Evolutionary conservation across 1,140 invertebrate genomes (phyloP), one percentile per base, ranked within the genome.

Genomic region (Calephelis nemesis): DNA sequence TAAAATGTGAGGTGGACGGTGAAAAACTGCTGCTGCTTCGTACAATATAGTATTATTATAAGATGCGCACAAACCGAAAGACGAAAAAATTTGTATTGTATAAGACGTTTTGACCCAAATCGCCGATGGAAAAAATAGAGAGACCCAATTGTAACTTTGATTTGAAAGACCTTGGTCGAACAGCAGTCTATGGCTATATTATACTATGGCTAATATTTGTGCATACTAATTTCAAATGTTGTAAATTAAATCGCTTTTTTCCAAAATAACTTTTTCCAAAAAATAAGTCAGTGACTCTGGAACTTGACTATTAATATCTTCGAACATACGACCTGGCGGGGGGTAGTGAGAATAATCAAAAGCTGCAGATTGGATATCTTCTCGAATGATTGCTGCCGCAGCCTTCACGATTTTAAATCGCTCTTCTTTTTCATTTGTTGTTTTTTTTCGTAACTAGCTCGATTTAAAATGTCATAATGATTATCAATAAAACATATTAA

Each of bases 111-210:
- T 45, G 82, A 83, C 11, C 79, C 80, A 69, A 79, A 82, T 42
- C 76, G 66, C 68, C 83, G 74, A 78, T 84, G 74, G 79, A 86
- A 75, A 80, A 85, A 73, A 81, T 77, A 73, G 80, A 48, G 15
- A 86, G 72, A 68, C 79, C 80, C 52, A 84, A 76, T 71, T 78
- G 79, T 73, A 85, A 69, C 69, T 71, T 74, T 42, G 82, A 84
- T 19, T 77, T 76, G 72, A 87, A 90, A 63, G 78, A 79, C 67
- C 82, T 80, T 71, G 79, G 83, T 69, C 86, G 74, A 72, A 81
- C 69, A 50, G 12, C 49, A 50, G 49, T 50, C 48, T n/a, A n/a
- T n/a, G n/a, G n/a, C n/a, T n/a, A n/a, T n/a, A 50, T 13, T 0
- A 50, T n/a, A 13, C 12, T 12, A 58, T 85, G 83, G 67, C 79